A percentile compares a stretch with the other conserved stretches of the same genome.
Evolutionary conservation across 2,113 vertebrate species (phyloP).

Genomic region (Micronycteris hirsuta): DNA sequence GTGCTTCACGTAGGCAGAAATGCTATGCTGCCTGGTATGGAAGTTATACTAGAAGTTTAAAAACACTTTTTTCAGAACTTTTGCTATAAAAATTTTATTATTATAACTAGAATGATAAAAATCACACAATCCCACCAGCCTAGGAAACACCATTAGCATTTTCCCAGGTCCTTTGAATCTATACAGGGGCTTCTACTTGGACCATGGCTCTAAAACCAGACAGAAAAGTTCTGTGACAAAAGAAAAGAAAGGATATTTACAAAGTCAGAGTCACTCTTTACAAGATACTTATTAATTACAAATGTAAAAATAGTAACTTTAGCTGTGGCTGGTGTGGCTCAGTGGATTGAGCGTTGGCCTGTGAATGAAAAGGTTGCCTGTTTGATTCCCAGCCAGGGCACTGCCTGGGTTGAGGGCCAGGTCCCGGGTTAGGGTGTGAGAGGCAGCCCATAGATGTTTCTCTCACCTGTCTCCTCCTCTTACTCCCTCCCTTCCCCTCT

Average conservation of each 20-base stretch:
- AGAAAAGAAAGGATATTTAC: not conserved
- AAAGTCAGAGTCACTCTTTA: not conserved
- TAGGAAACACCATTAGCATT: not conserved
- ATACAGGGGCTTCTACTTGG: not conserved
- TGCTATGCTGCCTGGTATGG: not conserved
- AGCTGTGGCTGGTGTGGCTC: too few relatives aligned
- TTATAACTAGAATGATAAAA: not conserved
- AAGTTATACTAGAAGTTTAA: not conserved
- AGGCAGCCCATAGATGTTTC: too few relatives aligned
- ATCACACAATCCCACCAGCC: not conserved
- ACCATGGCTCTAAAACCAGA: not conserved
- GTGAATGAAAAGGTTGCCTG: too few relatives aligned
- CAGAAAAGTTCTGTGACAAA: not conserved
- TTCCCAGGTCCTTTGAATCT: not conserved
- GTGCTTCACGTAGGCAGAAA: not conserved
- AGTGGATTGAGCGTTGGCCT: too few relatives aligned
- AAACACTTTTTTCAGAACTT: not conserved
- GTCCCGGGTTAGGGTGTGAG: too few relatives aligned
- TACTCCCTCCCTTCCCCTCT: too few relatives aligned
- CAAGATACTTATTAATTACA: not conserved
- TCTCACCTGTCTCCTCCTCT: too few relatives aligned
- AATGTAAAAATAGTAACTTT: not conserved
- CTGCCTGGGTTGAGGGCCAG: too few relatives aligned
- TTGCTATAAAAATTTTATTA: not conserved
- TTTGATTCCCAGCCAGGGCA: too few relatives aligned